Conservation (phyloP, 2,888 invertebrate genomes). For the Callimorpha dominula region DNA sequence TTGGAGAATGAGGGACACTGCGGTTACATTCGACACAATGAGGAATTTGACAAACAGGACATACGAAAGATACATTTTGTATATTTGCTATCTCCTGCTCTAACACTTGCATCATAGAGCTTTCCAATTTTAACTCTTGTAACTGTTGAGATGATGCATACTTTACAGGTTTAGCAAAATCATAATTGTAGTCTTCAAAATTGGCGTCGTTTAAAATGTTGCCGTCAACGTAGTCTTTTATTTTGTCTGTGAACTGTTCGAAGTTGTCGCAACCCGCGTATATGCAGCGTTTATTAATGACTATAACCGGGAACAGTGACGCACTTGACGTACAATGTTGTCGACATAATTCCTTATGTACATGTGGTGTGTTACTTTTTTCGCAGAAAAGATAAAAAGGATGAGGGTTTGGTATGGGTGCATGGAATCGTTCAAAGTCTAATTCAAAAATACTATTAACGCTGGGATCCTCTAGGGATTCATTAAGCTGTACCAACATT, state of each 20-base stretch:
- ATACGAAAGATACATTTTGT: slow-evolving; percentile 54
- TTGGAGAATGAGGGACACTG: background rate
- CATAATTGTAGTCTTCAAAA: slow-evolving; percentile 67
- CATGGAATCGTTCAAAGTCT: slow-evolving; percentile 56
- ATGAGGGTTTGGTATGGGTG: slow-evolving; percentile 65
- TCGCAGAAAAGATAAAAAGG: slow-evolving; percentile 77
- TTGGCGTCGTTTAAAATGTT: slow-evolving; percentile 62
- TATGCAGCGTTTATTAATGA: slow-evolving; percentile 74
- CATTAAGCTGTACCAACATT: slow-evolving; percentile 74
- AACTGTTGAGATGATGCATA: slow-evolving; percentile 61
- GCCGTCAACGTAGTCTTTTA: slow-evolving; percentile 66
- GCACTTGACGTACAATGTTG: slow-evolving; percentile 70
- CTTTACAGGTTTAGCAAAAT: slow-evolving; percentile 65
- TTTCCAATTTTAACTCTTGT: slow-evolving; percentile 67
- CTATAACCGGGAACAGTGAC: slow-evolving; percentile 73
- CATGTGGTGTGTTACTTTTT: slow-evolving; percentile 62
- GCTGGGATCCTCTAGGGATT: slow-evolving; percentile 28
- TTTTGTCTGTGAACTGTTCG: slow-evolving; percentile 66
- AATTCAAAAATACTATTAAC: slow-evolving; percentile 67
- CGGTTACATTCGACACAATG: slow-evolving; percentile 33
- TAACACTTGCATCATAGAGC: slow-evolving; percentile 74
- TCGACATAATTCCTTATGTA: slow-evolving; percentile 70
- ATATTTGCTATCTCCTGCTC: slow-evolving; percentile 71
- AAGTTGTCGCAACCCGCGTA: slow-evolving; percentile 79
- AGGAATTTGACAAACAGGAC: slow-evolving; percentile 65